These are phyloP conservation scores for Zosterops hypoxanthus DNA, from an alignment of 2,113 vertebrate species.

Conservation along the genomic window DNA sequence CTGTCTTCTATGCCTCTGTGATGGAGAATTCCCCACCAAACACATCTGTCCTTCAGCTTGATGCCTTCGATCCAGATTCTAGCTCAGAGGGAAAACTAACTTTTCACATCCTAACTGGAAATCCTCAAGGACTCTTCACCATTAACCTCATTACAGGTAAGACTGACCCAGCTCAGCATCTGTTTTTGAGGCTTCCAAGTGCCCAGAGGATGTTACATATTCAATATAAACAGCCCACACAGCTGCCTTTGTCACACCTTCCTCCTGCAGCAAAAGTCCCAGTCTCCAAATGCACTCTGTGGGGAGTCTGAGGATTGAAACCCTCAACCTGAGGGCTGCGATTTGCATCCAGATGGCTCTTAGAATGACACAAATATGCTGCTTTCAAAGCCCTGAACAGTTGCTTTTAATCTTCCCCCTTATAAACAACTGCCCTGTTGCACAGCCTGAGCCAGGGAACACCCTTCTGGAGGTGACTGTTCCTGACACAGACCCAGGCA, in stretches of 20 bases:
- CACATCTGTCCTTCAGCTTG: conserved; percentile 81
- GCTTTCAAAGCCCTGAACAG: neutral
- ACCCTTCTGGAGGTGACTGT: conserved; percentile 9
- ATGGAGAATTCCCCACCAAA: conserved; percentile 83
- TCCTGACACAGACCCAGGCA: neutral
- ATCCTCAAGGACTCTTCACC: conserved; percentile 80
- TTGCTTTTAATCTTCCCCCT: neutral
- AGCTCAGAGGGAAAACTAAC: conserved; percentile 86
- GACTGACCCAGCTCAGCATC: neutral
- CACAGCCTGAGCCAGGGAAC: neutral
- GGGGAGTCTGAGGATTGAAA: neutral
- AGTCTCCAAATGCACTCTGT: neutral
- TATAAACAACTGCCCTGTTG: neutral
- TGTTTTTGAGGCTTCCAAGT: conserved; percentile 7
- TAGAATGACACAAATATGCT: neutral
- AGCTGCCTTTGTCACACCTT: conserved; percentile 1
- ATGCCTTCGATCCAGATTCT: conserved; percentile 84
- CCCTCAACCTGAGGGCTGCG: neutral
- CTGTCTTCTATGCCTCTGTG: conserved; percentile 87
- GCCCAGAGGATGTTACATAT: neutral
- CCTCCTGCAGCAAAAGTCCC: neutral
- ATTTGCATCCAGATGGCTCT: conserved; percentile 15
- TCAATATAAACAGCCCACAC: neutral
- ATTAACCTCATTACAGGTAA: conserved; percentile 88
- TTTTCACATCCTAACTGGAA: conserved; percentile 86